These are phyloP conservation scores for Manduca sexta DNA, from an alignment of 1,140 invertebrate species.

Conservation along the genomic window DNA sequence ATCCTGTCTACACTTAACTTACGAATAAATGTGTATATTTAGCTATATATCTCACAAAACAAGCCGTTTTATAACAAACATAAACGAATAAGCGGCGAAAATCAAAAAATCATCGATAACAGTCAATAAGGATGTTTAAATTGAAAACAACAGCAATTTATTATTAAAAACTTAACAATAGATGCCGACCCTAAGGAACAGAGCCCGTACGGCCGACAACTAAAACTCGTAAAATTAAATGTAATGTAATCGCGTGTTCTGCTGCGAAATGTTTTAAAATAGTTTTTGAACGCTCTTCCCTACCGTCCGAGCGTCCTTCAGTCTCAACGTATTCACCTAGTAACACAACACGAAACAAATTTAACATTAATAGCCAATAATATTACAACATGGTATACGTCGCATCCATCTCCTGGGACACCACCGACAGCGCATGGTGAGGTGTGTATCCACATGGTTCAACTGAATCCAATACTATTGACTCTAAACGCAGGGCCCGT, in stretches of 20 bases:
- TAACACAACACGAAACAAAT: slow-evolving; percentile 46
- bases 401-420: slow-evolving; percentile 49
- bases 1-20: slow-evolving; percentile 65
- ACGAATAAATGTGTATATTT: slow-evolving; percentile 69
- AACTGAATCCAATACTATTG: slow-evolving; percentile 18
- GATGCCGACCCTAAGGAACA: neutral
- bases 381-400: slow-evolving; percentile 43
- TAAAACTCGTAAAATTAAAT: slow-evolving; percentile 57
- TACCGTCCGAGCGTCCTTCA: neutral
- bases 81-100: slow-evolving; percentile 55
- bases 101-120: slow-evolving; percentile 45
- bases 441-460: neutral
- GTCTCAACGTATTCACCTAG: slow-evolving; percentile 45
- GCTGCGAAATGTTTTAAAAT: neutral
- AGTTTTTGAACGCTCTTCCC: neutral
- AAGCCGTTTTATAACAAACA: slow-evolving; percentile 47
- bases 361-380: slow-evolving; percentile 53
- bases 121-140: slow-evolving; percentile 68
- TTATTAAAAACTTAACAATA: slow-evolving; percentile 66
- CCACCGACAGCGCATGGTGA: slow-evolving; percentile 52
- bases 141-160: slow-evolving; percentile 64
- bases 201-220: neutral
- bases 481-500: neutral
- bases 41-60: slow-evolving; percentile 59
- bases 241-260: slow-evolving; percentile 64